Conservation (phyloP, 2,113 vertebrate genomes). For the Sphaerodactylus townsendi region DNA sequence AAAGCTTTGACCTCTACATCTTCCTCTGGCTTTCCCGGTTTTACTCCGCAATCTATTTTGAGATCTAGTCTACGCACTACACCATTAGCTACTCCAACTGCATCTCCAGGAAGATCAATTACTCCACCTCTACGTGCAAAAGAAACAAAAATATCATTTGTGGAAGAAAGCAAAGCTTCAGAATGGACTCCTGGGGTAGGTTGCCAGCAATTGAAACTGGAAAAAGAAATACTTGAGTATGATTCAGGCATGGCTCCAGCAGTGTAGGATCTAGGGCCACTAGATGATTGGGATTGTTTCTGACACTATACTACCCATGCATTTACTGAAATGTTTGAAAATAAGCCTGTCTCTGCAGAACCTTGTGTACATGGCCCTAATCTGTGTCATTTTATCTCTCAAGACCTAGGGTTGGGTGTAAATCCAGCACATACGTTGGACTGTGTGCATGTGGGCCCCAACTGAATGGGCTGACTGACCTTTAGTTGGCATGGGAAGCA, state of each 20-base stretch:
- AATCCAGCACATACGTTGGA: neutral
- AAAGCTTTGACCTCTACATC: constrained; percentile 83
- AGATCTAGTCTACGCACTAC: constrained; percentile 88
- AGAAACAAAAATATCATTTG: constrained; percentile 88
- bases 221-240: neutral
- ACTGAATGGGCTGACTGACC: neutral
- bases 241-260: neutral
- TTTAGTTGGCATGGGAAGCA: neutral
- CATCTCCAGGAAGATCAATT: constrained; percentile 86
- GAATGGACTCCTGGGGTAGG: constrained; percentile 83
- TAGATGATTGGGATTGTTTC: neutral
- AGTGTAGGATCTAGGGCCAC: neutral
- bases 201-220: neutral
- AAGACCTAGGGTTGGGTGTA: neutral
- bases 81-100: constrained; percentile 86
- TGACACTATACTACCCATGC: neutral
- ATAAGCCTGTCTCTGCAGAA: neutral
- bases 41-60: constrained; percentile 92
- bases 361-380: neutral
- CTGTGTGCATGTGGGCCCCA: neutral
- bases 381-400: neutral
- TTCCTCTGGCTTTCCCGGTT: constrained; percentile 81
- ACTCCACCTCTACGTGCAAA: constrained; percentile 85
- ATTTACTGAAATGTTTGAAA: neutral
- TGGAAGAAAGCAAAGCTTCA: constrained; percentile 73